Base-by-base conservation (phyloP, 1,140 invertebrate genomes). In the Ylistrum balloti region DNA sequence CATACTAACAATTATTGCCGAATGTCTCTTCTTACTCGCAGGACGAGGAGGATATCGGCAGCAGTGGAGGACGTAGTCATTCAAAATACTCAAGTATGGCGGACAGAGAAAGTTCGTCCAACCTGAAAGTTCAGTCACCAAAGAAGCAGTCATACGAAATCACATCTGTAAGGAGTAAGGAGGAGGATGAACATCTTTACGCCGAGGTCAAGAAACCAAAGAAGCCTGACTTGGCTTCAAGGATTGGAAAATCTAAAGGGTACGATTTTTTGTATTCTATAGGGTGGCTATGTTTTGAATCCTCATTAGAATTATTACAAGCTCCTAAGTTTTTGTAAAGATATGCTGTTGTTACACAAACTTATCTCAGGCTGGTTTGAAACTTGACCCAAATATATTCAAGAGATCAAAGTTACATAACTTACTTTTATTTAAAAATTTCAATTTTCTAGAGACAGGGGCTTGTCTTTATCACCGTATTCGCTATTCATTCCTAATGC, bases 121-220 rank as follows among this genome's bases (percentile, higher is more conserved):
- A 48, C 33, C 56, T 86, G 28, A 90, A 41, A 22, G 90, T 91
- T 3, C 86, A 85, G 15, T 91, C 90, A 74, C 85, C 90, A 87
- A 91, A 91, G 85, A 86, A 87, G 34, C 88, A 91, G 85, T 86
- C 88, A 13, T 91, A 91, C 22, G 85, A 91, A 22, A 28, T 91
- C 11, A 88, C 13, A n/a, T 34, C 88, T 33, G 88, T 74, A 13
- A 9, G 56, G 17, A 74, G 56, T 74, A 74, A 74, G n/a, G 56
- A 74, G 56, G 86, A 90, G 28, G 86, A 89, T 34, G 88, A 89
- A 33, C 87, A 74, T 22, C 2, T 86, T 11, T 91, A 91, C 86
- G 38, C 90, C 22, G 87, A 88, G 33, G 90, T 90, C 17, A 88
- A 90, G 56, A 90, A 88, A 48, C 45, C 48, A 20, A 90, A 90